These are phyloP conservation scores for Tyto alba DNA, from an alignment of 2,113 vertebrate species.

Conservation along the genomic window DNA sequence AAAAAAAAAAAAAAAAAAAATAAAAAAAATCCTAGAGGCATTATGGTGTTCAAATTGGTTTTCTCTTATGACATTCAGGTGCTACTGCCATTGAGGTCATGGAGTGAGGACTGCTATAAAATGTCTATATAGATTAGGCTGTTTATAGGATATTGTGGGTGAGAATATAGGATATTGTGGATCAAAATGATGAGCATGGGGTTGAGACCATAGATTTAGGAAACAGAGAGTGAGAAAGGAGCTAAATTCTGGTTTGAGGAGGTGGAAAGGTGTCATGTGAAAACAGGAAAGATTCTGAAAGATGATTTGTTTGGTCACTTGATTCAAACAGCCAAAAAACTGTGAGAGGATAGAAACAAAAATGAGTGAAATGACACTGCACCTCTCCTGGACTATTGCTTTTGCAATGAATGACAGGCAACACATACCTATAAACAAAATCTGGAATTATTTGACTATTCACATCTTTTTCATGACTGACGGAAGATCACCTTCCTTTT, in stretches of 20 bases:
- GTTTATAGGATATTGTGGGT: neutral
- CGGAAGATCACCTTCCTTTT: neutral
- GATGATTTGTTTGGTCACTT: neutral
- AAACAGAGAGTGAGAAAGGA: neutral
- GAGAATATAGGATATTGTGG: neutral
- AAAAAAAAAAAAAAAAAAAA: too few species aligned
- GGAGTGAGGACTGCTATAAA: neutral
- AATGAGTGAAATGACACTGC: neutral
- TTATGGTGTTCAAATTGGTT: neutral
- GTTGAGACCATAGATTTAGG: neutral
- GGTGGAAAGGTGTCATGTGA: neutral
- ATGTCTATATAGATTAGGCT: neutral
- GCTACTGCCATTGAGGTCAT: neutral
- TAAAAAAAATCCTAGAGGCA: neutral
- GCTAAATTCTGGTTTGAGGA: neutral
- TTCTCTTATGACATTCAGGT: neutral
- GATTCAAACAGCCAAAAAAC: neutral
- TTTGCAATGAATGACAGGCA: neutral
- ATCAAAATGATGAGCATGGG: neutral
- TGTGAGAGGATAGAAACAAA: neutral
- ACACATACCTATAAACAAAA: neutral
- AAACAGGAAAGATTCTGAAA: neutral
- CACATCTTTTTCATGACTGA: neutral
- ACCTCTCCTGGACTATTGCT: neutral
- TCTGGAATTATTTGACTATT: neutral